Conservation (phyloP, 1,140 invertebrate species). For the Contarinia nasturtii region DNA sequence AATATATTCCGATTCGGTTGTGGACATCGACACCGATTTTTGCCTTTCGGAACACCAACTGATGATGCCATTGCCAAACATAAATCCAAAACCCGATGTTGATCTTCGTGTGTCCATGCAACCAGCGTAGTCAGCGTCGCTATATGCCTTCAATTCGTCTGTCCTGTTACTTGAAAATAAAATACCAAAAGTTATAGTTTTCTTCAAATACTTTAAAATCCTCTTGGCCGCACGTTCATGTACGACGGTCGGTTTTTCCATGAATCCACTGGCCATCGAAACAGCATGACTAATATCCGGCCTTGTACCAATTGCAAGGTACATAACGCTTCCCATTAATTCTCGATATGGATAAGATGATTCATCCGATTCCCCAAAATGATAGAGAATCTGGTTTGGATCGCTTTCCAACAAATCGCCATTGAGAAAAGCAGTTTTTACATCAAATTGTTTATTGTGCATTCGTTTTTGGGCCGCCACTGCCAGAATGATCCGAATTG, state of each 20-base stretch:
- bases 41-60: constrained; percentile 21
- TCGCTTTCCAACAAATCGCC: constrained; percentile 18
- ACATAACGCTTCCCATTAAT: constrained; percentile 21
- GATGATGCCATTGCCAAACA: constrained; percentile 12
- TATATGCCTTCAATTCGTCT: constrained; percentile 8
- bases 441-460: constrained; percentile 13
- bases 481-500: constrained; percentile 9
- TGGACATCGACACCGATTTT: constrained; percentile 13
- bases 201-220: constrained; percentile 13
- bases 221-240: constrained; percentile 8
- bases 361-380: too few relatives aligned
- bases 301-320: constrained; percentile 18
- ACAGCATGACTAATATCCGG: constrained; percentile 20
- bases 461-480: constrained; percentile 4
- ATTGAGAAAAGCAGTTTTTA: constrained; percentile 23
- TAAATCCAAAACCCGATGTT: constrained; percentile 18
- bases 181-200: constrained; percentile 8
- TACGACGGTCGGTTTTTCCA: constrained; percentile 5
- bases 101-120: constrained; percentile 17
- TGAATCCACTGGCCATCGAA: constrained; percentile 10
- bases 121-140: constrained; percentile 23
- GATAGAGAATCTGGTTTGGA: neutral
- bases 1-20: constrained; percentile 25
- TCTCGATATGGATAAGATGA: constrained; percentile 13
- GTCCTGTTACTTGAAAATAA: neutral